These are phyloP conservation scores for Hirtodrosophila histrioides DNA, from an alignment of 2,888 invertebrate species.

Conservation along the genomic window DNA sequence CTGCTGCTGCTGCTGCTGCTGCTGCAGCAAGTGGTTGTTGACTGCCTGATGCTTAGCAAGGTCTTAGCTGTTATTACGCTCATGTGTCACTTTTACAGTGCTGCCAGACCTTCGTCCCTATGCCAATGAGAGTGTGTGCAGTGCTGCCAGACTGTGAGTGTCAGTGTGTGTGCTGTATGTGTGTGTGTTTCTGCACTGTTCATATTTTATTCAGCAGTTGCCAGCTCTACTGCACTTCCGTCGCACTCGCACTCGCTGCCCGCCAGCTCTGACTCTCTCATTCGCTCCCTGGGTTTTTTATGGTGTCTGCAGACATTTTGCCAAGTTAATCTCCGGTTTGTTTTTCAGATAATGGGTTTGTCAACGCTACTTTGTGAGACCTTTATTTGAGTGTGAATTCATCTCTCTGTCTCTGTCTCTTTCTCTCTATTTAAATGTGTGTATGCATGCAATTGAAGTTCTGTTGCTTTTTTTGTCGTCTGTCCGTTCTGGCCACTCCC, in stretches of 20 bases:
- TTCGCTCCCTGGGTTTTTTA: constrained; percentile 50
- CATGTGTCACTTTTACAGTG: constrained; percentile 72
- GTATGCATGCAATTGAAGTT: constrained; percentile 41
- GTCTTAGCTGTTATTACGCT: constrained; percentile 79
- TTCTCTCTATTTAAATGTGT: constrained; percentile 39
- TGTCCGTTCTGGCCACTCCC: neutral
- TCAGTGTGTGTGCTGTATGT: constrained; percentile 5
- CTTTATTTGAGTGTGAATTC: constrained; percentile 57
- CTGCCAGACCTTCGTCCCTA: constrained; percentile 26
- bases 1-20: neutral
- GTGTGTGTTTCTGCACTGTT: constrained; percentile 26
- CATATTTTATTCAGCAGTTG: constrained; percentile 78
- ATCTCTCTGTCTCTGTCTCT: constrained; percentile 29
- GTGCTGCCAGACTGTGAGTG: constrained; percentile 11
- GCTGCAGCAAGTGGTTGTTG: constrained; percentile 70
- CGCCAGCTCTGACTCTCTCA: constrained; percentile 1
- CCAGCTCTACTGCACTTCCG: constrained; percentile 44
- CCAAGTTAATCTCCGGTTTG: constrained; percentile 81
- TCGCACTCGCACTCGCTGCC: constrained; percentile 10
- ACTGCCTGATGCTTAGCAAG: constrained; percentile 76
- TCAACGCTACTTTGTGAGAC: constrained; percentile 73
- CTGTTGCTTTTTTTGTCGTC: constrained; percentile 20
- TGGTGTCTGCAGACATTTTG: constrained; percentile 76
- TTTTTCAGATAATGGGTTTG: constrained; percentile 81
- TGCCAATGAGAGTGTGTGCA: no score